Base-by-base conservation (phyloP, 2,797 vertebrate species). In the Brachymystax lenok region DNA sequence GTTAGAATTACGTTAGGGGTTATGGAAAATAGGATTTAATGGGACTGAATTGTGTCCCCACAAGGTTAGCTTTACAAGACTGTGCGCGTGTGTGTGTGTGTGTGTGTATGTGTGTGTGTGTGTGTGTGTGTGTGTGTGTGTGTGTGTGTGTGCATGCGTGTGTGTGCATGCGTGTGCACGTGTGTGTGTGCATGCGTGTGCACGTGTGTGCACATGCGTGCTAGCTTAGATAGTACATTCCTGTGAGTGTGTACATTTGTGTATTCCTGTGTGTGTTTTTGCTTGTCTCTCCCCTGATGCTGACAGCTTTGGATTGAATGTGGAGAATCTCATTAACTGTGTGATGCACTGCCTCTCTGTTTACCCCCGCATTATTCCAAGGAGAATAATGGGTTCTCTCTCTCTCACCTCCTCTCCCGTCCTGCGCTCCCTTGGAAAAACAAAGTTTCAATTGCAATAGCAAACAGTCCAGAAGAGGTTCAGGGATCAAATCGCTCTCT, bases 291-390 rank as follows among this genome's bases (percentile, higher is more conserved):
- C 83, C 77, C 79, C 80, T 82, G 64, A 83, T 78, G 79, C 82
- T 74, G 88, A 83, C 84, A 78, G 79, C 68, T 82, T 84, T 84
- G 14, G 50, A 74, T 87, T 84, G 75, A 81, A 80, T 74, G 88
- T 89, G 84, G 86, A 90, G 90, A 89, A 89, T 83, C 82, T 84
- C 40, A 85, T 46, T 46, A 46, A 46, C 40, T 46, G 10, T 78
- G 73, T 74, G 86, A 88, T 84, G 85, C 87, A 77, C 79, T 76
- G 75, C 82, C 74, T 83, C 79, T 83, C 78, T 82, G 85, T 90
- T 82, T 74, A 79, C 21, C 4, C 0, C 40, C 24, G 0, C 40
- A 46, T 13, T 46, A 12, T 12, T 46, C 40, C 40, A 7, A 46
- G 40, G 40, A 12, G 40, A 40, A 24, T 24, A 24, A 24, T 24